These are phyloP conservation scores for Tarsius wallacei DNA, from an alignment of 2,797 vertebrate species.

Conservation along the genomic window DNA sequence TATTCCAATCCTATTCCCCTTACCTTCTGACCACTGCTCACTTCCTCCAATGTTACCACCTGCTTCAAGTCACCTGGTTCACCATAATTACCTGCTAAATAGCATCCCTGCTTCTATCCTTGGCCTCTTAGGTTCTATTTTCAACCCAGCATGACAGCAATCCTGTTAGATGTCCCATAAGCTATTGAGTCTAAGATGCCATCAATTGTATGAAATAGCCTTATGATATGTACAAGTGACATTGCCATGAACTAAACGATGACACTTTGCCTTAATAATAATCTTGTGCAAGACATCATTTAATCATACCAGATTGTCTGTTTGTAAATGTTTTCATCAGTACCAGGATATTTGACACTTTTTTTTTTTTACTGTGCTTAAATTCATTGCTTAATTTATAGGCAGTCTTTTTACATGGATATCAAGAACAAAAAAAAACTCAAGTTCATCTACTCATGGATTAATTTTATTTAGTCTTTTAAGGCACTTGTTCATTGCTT, in stretches of 20 bases:
- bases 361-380: not conserved
- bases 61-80: not conserved
- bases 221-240: not conserved
- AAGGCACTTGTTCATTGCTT: not conserved
- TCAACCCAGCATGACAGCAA: not conserved
- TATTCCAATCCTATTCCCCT: not conserved
- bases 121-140: not conserved
- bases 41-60: not conserved
- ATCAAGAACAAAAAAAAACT: not conserved
- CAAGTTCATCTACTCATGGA: not conserved
- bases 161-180: constrained; percentile 9
- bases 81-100: not conserved
- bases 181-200: constrained; percentile 19
- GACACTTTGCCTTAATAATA: not conserved
- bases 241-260: not conserved
- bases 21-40: not conserved
- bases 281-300: not conserved
- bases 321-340: constrained; percentile 25
- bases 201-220: not conserved
- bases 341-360: not conserved
- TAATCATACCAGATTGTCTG: not conserved
- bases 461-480: constrained; percentile 7
- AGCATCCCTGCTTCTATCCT: not conserved
- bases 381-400: not conserved
- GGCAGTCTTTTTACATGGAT: not conserved